phyloP scores from a whole-genome alignment of 2,113 vertebrate species.

The Oxyruncus cristatus region DNA sequence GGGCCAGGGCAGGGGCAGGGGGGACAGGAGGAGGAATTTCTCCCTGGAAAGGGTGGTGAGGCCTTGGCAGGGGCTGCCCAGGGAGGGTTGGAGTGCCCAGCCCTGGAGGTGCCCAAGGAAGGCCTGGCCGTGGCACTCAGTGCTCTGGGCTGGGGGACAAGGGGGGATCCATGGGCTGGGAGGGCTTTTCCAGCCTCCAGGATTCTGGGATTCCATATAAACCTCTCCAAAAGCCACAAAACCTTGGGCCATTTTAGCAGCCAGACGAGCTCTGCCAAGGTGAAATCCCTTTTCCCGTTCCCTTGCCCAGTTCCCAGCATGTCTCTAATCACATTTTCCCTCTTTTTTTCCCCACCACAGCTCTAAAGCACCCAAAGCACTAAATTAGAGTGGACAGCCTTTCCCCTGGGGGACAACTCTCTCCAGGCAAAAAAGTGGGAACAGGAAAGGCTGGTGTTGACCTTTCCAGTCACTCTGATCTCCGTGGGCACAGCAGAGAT shows the following conservation, averaged over 20 bases:
- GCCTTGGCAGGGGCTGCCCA: neutral
- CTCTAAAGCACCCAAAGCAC: neutral
- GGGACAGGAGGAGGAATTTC: too few species aligned
- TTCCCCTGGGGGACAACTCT: neutral
- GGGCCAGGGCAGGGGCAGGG: too few species aligned
- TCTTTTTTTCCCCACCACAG: neutral
- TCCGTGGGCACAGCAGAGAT: neutral
- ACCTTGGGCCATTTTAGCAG: neutral
- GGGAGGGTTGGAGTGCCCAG: too few species aligned
- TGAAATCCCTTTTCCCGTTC: neutral
- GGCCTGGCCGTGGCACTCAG: neutral
- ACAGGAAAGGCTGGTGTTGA: neutral
- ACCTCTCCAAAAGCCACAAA: neutral
- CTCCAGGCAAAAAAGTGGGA: neutral
- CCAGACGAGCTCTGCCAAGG: fast-evolving
- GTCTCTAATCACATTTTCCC: neutral
- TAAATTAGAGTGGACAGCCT: neutral
- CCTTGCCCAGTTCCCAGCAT: neutral
- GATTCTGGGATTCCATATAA: fast-evolving
- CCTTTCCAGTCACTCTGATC: neutral
- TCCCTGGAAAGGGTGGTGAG: too few species aligned
- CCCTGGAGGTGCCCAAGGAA: neutral
- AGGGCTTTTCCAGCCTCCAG: neutral
- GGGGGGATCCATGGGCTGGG: neutral
- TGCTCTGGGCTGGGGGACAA: neutral